These are phyloP conservation scores for Himalopsyche anomala DNA, from an alignment of 2,888 invertebrate species.

Conservation along the genomic window DNA sequence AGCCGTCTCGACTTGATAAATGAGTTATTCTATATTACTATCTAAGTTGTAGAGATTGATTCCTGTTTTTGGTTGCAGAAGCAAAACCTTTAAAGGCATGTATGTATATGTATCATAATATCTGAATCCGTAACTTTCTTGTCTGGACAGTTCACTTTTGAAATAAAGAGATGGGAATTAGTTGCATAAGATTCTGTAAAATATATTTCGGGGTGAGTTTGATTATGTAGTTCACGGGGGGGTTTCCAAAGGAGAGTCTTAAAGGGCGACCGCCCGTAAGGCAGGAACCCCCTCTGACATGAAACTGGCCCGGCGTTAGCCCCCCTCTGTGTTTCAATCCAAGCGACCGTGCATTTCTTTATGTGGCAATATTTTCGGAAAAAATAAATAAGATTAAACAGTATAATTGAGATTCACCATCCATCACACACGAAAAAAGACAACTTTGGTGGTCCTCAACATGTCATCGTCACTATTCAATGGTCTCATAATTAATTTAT, in stretches of 20 bases:
- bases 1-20: no score
- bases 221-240: neutral
- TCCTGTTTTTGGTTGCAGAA: no score
- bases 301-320: constrained; percentile 12
- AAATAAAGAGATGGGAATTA: no score
- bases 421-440: constrained; percentile 11
- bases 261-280: neutral
- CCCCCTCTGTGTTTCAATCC: constrained; percentile 36
- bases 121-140: no score
- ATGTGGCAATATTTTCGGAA: constrained; percentile 34
- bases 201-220: constrained; percentile 1
- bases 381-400: neutral
- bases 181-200: no score
- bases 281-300: neutral
- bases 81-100: no score
- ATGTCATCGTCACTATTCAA: constrained; percentile 20
- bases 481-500: constrained; percentile 49
- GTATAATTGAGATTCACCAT: constrained; percentile 8
- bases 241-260: constrained; percentile 43
- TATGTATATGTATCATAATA: no score
- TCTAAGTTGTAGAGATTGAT: no score
- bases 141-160: no score
- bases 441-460: constrained; percentile 32
- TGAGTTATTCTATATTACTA: no score
- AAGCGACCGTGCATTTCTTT: constrained; percentile 45